phyloP scores from a whole-genome alignment of 1,140 invertebrate species.

The Pseudomyrmex cubaensis region DNA sequence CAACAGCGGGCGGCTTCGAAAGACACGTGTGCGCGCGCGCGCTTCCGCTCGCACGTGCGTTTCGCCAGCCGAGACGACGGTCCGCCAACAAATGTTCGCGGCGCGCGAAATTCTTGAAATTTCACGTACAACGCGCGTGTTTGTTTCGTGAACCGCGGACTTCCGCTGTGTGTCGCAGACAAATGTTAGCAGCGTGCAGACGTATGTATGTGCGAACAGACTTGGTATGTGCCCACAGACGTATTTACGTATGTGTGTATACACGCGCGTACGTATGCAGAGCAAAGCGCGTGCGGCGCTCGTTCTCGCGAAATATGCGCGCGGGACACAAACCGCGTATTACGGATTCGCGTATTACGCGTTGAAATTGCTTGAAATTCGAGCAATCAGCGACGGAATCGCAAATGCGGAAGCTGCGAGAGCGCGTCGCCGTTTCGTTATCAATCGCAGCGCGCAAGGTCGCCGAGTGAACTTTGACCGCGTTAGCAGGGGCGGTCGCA shows the following conservation, averaged over 20 bases:
- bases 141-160: too few relatives aligned
- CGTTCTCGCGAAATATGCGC: not conserved
- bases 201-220: too few relatives aligned
- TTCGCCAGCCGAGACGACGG: not conserved
- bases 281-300: too few relatives aligned
- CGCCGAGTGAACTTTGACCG: slow-evolving; percentile 23
- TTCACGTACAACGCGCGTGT: too few relatives aligned
- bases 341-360: not conserved
- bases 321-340: not conserved
- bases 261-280: too few relatives aligned
- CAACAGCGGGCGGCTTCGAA: not conserved
- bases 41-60: not conserved
- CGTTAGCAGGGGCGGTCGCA: not conserved
- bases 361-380: slow-evolving; percentile 28
- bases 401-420: slow-evolving; percentile 7
- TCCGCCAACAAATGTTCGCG: not conserved
- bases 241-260: too few relatives aligned
- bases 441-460: slow-evolving; percentile 13
- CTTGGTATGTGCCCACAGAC: too few relatives aligned
- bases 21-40: not conserved
- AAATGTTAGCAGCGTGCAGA: too few relatives aligned
- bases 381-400: slow-evolving; percentile 12
- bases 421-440: not conserved
- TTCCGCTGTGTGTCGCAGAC: too few relatives aligned
- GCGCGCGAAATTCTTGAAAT: slow-evolving; percentile 5